Percentiles rank a stretch among this genome's conserved stretches.
phyloP scores from a whole-genome alignment of 2,113 vertebrate genomes.

The Polypterus senegalus region DNA sequence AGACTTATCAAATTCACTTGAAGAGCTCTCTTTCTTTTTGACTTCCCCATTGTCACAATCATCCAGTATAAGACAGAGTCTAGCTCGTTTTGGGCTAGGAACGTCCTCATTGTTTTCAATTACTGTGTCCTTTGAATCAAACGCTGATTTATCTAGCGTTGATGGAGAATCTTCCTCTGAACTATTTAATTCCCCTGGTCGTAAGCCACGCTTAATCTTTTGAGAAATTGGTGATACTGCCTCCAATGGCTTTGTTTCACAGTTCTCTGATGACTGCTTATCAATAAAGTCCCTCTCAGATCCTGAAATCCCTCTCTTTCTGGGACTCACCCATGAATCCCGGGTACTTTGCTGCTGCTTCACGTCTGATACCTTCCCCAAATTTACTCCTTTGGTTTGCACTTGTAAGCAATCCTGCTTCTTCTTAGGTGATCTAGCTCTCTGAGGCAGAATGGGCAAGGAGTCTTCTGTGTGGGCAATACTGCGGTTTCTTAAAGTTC shows the following conservation, averaged over 20 bases:
- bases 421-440: constrained; percentile 93
- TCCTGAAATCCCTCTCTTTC: constrained; percentile 74
- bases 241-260: constrained; percentile 54
- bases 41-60: constrained; percentile 66
- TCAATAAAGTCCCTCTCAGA: constrained; percentile 74
- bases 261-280: constrained; percentile 64
- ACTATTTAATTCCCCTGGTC: constrained; percentile 68
- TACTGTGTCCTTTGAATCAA: constrained; percentile 47
- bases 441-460: constrained; percentile 65
- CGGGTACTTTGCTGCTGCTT: constrained; percentile 50
- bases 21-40: constrained; percentile 54
- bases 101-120: constrained; percentile 64
- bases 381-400: constrained; percentile 46
- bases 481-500: constrained; percentile 97
- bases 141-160: constrained; percentile 52
- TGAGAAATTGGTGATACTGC: constrained; percentile 70
- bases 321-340: constrained; percentile 67
- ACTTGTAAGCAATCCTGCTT: constrained; percentile 63
- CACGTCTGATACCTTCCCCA: constrained; percentile 57
- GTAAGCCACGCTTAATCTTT: constrained; percentile 75
- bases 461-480: constrained; percentile 92
- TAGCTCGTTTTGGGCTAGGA: constrained; percentile 55
- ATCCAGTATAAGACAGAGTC: constrained; percentile 62
- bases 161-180: constrained; percentile 61
- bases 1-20: constrained; percentile 49